phyloP scores from a whole-genome alignment of 2,888 invertebrate genomes.

The Eupithecia dodoneata region DNA sequence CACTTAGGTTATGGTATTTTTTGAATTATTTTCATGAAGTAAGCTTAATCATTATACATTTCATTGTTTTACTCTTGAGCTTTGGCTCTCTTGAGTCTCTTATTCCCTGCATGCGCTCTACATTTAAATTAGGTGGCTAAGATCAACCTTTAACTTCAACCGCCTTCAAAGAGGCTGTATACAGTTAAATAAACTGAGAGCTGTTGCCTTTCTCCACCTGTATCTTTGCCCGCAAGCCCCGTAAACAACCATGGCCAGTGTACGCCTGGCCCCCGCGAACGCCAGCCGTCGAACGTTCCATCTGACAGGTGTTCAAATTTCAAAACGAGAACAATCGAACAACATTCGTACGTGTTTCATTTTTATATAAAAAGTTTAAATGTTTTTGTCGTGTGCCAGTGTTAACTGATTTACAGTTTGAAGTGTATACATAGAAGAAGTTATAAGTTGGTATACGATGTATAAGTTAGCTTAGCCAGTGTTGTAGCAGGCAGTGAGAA shows the following conservation, averaged over 20 bases:
- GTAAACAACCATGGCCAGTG: conserved; percentile 81
- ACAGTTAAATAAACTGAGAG: conserved; percentile 42
- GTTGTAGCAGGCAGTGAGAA: conserved; percentile 40
- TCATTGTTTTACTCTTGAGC: background rate
- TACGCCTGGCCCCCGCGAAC: conserved; percentile 71
- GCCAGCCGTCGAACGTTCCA: conserved; percentile 57
- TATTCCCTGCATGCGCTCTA: background rate
- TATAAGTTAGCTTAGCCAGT: conserved; percentile 33
- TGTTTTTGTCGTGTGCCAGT: conserved; percentile 43
- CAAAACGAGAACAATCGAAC: conserved; percentile 49
- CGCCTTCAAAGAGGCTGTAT: conserved; percentile 51
- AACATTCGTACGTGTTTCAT: conserved; percentile 67
- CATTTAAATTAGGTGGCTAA: background rate
- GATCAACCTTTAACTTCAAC: background rate
- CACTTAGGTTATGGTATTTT: background rate
- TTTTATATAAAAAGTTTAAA: conserved; percentile 32
- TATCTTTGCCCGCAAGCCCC: conserved; percentile 67
- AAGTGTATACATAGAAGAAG: background rate
- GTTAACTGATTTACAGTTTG: conserved; percentile 35
- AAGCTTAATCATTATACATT: background rate
- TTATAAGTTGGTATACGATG: conserved; percentile 4
- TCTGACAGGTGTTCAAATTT: conserved; percentile 64
- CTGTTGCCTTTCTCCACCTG: conserved; percentile 40
- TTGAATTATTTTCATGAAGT: background rate
- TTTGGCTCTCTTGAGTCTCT: background rate